phyloP scores from a whole-genome alignment of 2,113 vertebrate genomes.

The Morone saxatilis region DNA sequence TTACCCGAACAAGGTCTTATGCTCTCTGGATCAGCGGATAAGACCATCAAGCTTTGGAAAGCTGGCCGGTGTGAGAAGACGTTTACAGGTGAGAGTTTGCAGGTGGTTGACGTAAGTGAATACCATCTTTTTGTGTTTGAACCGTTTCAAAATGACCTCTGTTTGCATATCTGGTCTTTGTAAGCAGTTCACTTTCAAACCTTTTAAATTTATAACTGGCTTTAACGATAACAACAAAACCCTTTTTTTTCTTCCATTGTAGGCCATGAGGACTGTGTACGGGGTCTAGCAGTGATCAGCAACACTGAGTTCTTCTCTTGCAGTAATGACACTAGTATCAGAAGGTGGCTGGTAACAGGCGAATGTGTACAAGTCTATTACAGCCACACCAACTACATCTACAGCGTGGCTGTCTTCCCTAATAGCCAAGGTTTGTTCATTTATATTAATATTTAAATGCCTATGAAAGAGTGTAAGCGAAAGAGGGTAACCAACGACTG shows the following conservation, averaged over 20 bases:
- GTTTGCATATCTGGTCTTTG: background rate
- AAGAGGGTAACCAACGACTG: background rate
- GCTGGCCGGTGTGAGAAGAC: slow-evolving; percentile 96
- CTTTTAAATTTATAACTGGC: background rate
- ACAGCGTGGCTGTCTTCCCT: slow-evolving; percentile 94
- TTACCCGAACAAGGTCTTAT: slow-evolving; percentile 96
- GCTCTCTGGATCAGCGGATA: slow-evolving; percentile 97
- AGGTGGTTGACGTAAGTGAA: background rate
- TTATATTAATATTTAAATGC: slow-evolving; percentile 3
- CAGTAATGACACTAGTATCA: slow-evolving; percentile 94
- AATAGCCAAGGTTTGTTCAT: slow-evolving; percentile 88
- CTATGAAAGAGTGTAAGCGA: background rate
- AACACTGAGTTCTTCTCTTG: slow-evolving; percentile 96
- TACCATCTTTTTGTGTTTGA: background rate
- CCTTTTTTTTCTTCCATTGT: slow-evolving; percentile 29
- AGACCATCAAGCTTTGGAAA: slow-evolving; percentile 98
- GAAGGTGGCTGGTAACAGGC: slow-evolving; percentile 95
- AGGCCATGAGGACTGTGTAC: slow-evolving; percentile 99
- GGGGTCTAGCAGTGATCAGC: slow-evolving; percentile 93
- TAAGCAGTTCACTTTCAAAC: background rate
- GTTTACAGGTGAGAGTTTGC: slow-evolving; percentile 87
- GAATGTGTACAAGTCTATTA: slow-evolving; percentile 94
- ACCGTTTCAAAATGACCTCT: background rate
- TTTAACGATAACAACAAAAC: background rate
- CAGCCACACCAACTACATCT: slow-evolving; percentile 98